Evolutionary conservation across 2,888 invertebrate species (phyloP), one percentile per base, ranked within the genome.

Genomic region (Microctonus aethiopoides): DNA sequence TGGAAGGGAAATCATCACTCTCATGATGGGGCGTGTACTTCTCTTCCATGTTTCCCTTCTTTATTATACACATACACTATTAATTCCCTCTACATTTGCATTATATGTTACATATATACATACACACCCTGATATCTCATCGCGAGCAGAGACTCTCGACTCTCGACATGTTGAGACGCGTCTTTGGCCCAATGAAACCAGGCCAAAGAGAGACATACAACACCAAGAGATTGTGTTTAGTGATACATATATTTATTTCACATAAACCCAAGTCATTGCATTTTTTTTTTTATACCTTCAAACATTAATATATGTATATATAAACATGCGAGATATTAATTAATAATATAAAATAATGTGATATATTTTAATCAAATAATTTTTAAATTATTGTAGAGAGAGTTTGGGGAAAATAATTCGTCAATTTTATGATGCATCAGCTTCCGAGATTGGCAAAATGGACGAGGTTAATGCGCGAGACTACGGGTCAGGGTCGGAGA

Each of bases 121-220:
- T 39, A 39, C n/a, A 29, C 29, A 29, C 39, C 39, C 39, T 13
- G 39, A 39, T 39, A 39, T 39, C 39, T 39, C 4, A 39, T n/a
- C 39, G 39, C 2, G 77, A 80, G 79, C 77, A 75, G 74, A 77
- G 81, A 77, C 76, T 73, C 77, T 77, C 80, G 39, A 39, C 39
- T n/a, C n/a, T n/a, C 39, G 39, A 39, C 39, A 39, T 39, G 39
- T 39, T n/a, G n/a, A 13, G 39, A 39, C n/a, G 13, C 39, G n/a
- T 39, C 39, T 39, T 5, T 39, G n/a, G 39, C 77, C 78, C 80
- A 80, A 80, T 76, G 80, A 76, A 81, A 81, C 81, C 80, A 80
- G 81, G 81, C 80, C 81, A 81, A n/a, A n/a, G 77, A 77, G 61
- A 52, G 52, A 54, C 9, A 24, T 10, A 54, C 26, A 54, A 54